Conservation (phyloP, 2,113 vertebrate genomes). For the Callorhinus ursinus region DNA sequence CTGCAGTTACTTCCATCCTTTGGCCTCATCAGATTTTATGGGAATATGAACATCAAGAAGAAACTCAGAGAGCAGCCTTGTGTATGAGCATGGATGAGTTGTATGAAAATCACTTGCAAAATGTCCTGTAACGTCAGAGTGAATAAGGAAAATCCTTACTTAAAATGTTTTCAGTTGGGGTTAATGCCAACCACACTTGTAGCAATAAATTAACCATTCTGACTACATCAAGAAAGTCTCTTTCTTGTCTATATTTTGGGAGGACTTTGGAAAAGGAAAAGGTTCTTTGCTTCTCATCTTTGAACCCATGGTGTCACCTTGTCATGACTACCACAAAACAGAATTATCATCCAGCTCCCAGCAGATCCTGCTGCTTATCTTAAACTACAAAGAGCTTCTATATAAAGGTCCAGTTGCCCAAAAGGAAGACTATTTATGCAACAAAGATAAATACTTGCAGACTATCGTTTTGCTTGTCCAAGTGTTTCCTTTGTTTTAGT, state of each 20-base stretch:
- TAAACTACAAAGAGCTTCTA: constrained; percentile 24
- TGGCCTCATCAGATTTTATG: not conserved
- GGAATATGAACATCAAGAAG: not conserved
- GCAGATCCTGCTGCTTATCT: constrained; percentile 61
- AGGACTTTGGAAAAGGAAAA: constrained; percentile 1
- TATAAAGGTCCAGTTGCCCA: constrained; percentile 41
- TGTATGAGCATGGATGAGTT: not conserved
- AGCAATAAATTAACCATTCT: constrained; percentile 7
- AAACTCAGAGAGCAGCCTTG: not conserved
- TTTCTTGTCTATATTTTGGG: constrained; percentile 18
- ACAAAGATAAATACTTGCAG: not conserved
- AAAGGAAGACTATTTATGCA: constrained; percentile 59
- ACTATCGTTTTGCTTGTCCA: constrained; percentile 8
- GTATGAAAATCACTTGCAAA: not conserved
- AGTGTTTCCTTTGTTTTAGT: constrained; percentile 52
- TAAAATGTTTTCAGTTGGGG: not conserved
- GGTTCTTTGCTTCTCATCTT: constrained; percentile 15
- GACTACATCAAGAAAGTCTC: not conserved
- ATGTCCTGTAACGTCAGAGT: not conserved
- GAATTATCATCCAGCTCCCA: constrained; percentile 53
- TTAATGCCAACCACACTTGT: not conserved
- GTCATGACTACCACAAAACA: constrained; percentile 36
- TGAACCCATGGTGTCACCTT: not conserved
- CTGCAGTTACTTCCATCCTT: not conserved
- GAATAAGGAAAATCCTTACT: not conserved